Percentiles rank a stretch among this genome's conserved stretches.
phyloP scores from a whole-genome alignment of 2,113 vertebrate species.

The Perca flavescens region DNA sequence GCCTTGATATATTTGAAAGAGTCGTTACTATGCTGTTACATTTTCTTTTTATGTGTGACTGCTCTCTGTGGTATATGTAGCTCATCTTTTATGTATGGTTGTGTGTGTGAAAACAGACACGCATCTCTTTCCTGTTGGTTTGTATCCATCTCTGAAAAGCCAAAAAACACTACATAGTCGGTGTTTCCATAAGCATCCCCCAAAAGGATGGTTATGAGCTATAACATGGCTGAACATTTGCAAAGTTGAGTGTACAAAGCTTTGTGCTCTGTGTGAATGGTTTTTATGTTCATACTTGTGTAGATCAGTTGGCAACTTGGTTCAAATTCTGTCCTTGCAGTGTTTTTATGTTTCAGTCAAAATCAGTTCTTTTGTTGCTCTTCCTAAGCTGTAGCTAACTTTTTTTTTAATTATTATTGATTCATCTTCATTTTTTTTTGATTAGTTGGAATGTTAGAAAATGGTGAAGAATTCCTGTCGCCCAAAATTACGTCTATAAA shows the following conservation, averaged over 20 bases:
- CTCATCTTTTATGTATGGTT: neutral
- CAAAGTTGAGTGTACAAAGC: neutral
- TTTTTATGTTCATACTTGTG: neutral
- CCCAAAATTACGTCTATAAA: neutral
- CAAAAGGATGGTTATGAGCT: slow-evolving; percentile 15
- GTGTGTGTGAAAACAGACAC: neutral
- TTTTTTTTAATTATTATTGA: neutral
- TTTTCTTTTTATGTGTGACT: slow-evolving; percentile 73
- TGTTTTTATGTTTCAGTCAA: neutral
- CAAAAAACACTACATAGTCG: neutral
- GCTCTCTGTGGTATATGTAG: slow-evolving; percentile 32
- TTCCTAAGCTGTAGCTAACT: neutral
- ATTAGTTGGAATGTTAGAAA: neutral
- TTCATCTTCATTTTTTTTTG: neutral
- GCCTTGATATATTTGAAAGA: slow-evolving; percentile 84
- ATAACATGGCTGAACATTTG: slow-evolving; percentile 33
- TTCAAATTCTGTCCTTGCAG: neutral
- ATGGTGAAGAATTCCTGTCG: neutral
- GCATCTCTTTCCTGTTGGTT: neutral
- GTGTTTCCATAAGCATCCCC: slow-evolving; percentile 1
- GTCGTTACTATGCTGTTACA: slow-evolving; percentile 22
- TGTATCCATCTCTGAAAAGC: neutral
- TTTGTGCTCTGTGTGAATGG: neutral
- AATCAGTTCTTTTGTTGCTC: neutral
- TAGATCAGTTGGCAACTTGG: neutral